Percentiles rank a stretch among this genome's conserved stretches.
Conservation (phyloP, 2,113 vertebrate genomes). For the Phasianus colchicus region DNA sequence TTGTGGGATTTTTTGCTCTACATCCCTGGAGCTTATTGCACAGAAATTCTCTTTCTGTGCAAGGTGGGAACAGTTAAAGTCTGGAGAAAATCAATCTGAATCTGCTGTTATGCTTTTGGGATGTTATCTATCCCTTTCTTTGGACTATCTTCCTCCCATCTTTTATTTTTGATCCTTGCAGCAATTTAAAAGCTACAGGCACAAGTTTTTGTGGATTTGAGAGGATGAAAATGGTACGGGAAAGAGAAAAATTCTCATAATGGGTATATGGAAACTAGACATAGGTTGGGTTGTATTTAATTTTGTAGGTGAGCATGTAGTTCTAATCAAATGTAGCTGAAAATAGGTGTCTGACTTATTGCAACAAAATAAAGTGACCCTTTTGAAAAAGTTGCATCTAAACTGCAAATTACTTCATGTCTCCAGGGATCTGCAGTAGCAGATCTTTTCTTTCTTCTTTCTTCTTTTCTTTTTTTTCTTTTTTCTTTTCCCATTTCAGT, state of each 20-base stretch:
- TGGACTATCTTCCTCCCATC: not conserved
- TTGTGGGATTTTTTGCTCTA: not conserved
- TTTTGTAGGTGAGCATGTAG: not conserved
- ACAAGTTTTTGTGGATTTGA: not conserved
- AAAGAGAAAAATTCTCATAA: not conserved
- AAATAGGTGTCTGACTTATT: not conserved
- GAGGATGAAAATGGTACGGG: not conserved
- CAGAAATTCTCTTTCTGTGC: not conserved
- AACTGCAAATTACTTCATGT: not conserved
- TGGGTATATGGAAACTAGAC: fast-evolving
- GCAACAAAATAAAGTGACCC: not conserved
- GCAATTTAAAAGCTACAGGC: not conserved
- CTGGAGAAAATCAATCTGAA: not conserved
- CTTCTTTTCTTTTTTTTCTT: not conserved
- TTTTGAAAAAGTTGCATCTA: not conserved
- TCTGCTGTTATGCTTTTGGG: not conserved
- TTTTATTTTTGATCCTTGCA: not conserved
- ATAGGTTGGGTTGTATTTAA: not conserved
- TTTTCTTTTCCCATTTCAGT: not conserved
- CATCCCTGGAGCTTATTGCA: fast-evolving
- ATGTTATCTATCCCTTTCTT: not conserved
- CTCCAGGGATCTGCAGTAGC: not conserved
- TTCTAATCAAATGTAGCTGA: not conserved
- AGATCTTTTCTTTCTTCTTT: not conserved
- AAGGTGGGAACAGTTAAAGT: not conserved